Base-by-base conservation (phyloP, 2,113 vertebrate species). In the Ondatra zibethicus region DNA sequence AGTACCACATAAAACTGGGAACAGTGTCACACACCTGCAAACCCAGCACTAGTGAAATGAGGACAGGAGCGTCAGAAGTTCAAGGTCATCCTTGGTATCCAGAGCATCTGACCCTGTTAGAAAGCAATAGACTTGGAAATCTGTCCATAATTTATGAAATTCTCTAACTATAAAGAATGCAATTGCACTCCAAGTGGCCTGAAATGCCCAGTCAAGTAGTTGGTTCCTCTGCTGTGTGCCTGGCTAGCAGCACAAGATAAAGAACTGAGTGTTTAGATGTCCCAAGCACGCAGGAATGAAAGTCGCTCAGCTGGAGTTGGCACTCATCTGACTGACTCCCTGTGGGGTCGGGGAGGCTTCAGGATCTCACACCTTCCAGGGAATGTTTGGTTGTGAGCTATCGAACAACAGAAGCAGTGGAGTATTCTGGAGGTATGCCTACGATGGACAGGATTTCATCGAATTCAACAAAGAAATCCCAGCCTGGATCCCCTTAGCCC, bases 351-450 rank as follows among this genome's bases (percentile, higher is more conserved):
- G 80, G 94, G 68, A 31, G 87, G 58, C 21, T 65, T 27, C 93
- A 97, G 97, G 92, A 84, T 92, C 89, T 93, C 97, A 97, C 25
- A 92, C 47, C 47, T 91, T 96, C 14, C 85, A 94, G 88, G 97
- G 63, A 92, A 76, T 36, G n/a, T 93, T 96, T 3, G 72, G 93
- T 42, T 97, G 97, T 61, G 63, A 91, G 36, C 39, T 97, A 14
- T 23, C 0, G 29, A 90, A 81, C 55, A 89, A 97, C 52, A 17
- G 10, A 42, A 88, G 29, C 17, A 75, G 27, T 3, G 68, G 68
- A 8, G 92, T 88, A 0, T 95, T 95, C 95, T 97, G 97, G 97
- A 92, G 6, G 4, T 88, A 94, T 0, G 36, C 61, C 45, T 97
- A 96, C 0, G 92, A 98, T 0, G 95, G 97, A 29, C 10, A 0